These are phyloP conservation scores for Drosophila repletoides DNA, from an alignment of 1,140 invertebrate species.

Conservation along the genomic window DNA sequence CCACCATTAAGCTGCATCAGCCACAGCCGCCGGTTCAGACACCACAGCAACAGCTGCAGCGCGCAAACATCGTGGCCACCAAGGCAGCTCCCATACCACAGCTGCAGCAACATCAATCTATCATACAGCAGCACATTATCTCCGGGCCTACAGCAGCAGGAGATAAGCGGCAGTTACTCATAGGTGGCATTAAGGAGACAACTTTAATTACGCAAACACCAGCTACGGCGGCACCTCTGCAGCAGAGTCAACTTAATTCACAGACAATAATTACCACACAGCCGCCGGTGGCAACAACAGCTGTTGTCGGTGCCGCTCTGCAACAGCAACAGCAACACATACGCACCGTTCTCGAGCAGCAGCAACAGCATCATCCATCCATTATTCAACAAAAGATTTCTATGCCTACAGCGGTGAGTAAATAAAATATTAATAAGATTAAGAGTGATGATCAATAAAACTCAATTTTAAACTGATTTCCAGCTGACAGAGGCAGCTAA, in stretches of 20 bases:
- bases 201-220: conserved; percentile 73
- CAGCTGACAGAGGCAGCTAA: conserved; percentile 49
- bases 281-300: conserved; percentile 4
- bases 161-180: conserved; percentile 68
- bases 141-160: conserved; percentile 52
- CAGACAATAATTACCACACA: conserved; percentile 79
- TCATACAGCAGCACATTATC: conserved; percentile 78
- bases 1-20: conserved; percentile 77
- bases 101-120: conserved; percentile 79
- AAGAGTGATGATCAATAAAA: too few species aligned
- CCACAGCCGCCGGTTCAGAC: conserved; percentile 36
- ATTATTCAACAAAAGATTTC: conserved; percentile 70
- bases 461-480: too few species aligned
- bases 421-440: too few species aligned
- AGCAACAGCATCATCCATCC: conserved; percentile 69
- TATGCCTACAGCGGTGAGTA: conserved; percentile 50
- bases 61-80: conserved; percentile 38
- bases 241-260: conserved; percentile 74
- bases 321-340: conserved; percentile 67
- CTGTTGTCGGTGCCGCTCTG: conserved; percentile 3
- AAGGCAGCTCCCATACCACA: conserved; percentile 65
- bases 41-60: conserved; percentile 24
- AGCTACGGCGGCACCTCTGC: conserved; percentile 43
- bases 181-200: conserved; percentile 71
- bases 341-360: conserved; percentile 51